Base-by-base conservation (phyloP, 2,888 invertebrate species). In the Leucoma salicis region DNA sequence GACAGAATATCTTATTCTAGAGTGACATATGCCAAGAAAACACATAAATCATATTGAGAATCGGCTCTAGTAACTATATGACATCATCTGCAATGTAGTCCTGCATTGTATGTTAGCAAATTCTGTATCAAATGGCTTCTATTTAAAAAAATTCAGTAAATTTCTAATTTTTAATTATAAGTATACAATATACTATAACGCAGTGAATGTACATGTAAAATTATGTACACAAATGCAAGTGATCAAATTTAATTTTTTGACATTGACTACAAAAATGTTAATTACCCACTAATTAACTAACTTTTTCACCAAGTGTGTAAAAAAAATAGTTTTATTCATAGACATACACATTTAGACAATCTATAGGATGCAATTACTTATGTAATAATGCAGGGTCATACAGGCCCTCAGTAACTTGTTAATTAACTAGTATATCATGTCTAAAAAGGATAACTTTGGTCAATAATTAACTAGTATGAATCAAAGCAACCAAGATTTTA, bases 61-160 rank as follows among this genome's bases (percentile, higher is more conserved):
- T 71, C 67, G 70, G 56, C 53, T 46, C 53, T 39, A 34, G 44
- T 59, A 51, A 58, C 53, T 55, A 49, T 55, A 57, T 71, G 70
- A 70, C 71, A 70, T 71, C 71, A 71, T 57, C 64, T 46, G 33
- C 46, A 54, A 59, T 41, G 49, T 42, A 44, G 42, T 35, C 48
- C 21, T 21, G 21, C n/a, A n/a, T 21, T 21, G 1, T 1, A 21
- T 3, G 8, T 21, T 21, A 8, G 21, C 21, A 21, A 5, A 6
- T 2, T 21, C 21, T 21, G 8, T 8, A 21, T 6, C 6, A 8
- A 21, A n/a, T 21, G 8, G 21, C 5, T 21, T 3, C 8, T 1
- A 21, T 3, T 21, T 3, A 8, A 21, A n/a, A n/a, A n/a, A 52
- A 56, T 55, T 48, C 53, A 48, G 49, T 42, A 24, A 14, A 42